Conservation (phyloP, 2,888 invertebrate species). For the Zaprionus obscuricornis region DNA sequence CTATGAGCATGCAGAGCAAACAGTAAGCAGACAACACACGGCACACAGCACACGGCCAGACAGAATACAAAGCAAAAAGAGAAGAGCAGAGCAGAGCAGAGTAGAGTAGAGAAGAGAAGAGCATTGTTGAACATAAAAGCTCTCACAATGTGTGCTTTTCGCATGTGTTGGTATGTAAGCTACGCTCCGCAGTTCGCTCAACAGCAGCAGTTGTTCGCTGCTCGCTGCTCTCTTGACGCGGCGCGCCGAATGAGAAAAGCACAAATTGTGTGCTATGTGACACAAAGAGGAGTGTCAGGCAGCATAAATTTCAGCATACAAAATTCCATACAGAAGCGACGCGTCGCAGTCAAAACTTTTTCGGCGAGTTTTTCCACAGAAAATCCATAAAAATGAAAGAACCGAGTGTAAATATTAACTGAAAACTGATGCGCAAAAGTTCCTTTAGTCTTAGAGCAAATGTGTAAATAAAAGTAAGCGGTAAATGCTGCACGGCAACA, state of each 20-base stretch:
- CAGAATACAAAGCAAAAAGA: too few species aligned
- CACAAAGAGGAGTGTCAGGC: slow-evolving; percentile 76
- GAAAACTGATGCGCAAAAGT: slow-evolving; percentile 62
- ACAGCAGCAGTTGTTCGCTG: slow-evolving; percentile 17
- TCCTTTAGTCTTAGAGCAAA: slow-evolving; percentile 60
- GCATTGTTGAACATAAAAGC: slow-evolving; percentile 42
- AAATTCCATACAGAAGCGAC: slow-evolving; percentile 68
- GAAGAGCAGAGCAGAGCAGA: too few species aligned
- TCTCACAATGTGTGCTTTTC: slow-evolving; percentile 20
- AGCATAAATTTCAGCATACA: slow-evolving; percentile 76
- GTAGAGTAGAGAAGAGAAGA: too few species aligned
- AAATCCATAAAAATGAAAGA: slow-evolving; percentile 64
- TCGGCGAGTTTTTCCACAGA: slow-evolving; percentile 66
- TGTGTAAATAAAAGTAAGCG: slow-evolving; percentile 60
- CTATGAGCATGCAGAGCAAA: slow-evolving; percentile 7
- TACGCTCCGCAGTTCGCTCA: slow-evolving; percentile 41
- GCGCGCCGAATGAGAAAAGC: slow-evolving; percentile 40
- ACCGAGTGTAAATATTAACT: slow-evolving; percentile 62
- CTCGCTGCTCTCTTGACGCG: slow-evolving; percentile 19
- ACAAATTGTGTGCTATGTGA: slow-evolving; percentile 48
- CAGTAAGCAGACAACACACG: too few species aligned
- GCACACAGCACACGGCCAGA: too few species aligned
- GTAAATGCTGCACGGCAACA: slow-evolving; percentile 51
- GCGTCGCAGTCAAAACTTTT: slow-evolving; percentile 66
- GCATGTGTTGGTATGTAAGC: slow-evolving; percentile 61